Evolutionary conservation across 1,140 invertebrate species (phyloP), one percentile per base, ranked within the genome.

Genomic region (Campodea augens): DNA sequence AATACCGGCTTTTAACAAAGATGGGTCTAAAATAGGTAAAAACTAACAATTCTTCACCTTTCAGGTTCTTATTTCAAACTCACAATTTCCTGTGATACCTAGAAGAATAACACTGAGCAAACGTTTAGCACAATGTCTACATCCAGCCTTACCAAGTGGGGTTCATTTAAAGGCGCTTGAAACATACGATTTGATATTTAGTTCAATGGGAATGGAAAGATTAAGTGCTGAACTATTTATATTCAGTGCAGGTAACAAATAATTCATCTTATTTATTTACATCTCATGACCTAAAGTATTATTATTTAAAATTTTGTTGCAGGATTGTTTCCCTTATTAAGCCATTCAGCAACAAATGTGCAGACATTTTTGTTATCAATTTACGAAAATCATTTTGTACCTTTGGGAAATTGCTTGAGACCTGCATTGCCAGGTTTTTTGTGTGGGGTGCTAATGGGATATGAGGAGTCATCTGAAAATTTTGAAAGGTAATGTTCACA

Each of bases 141-240:
- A 96, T 69, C 89, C 89, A 38, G 81, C 81, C 25, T 65, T 96
- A 45, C 90, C 90, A 32, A 77, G 80, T 48, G 89, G 85, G 45
- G 90, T 95, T 20, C 90, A 96, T 66, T 63, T 92, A 23, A 92
- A 93, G 65, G 86, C 88, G 20, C 62, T 95, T 25, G 90, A 95
- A 65, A 90, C 85, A 1, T 96, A 93, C 61, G 84, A 89, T 54
- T 79, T 89, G 48, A 87, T 93, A 56, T 93, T 95, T 64, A 83
- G 83, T 59, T 83, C 78, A 54, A 88, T 92, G 64, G 86, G 86
- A 39, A 78, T 80, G 27, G 77, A 81, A 54, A 69, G 84, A 49
- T 64, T 91, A 41, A 76, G 81, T 44, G 73, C 81, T 55, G 84
- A 91, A 59, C 66, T 90, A 21, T 89, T 88, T 57, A 87, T 89